These are phyloP conservation scores for Semicossyphus pulcher DNA, from an alignment of 2,113 vertebrate genomes.

Conservation along the genomic window DNA sequence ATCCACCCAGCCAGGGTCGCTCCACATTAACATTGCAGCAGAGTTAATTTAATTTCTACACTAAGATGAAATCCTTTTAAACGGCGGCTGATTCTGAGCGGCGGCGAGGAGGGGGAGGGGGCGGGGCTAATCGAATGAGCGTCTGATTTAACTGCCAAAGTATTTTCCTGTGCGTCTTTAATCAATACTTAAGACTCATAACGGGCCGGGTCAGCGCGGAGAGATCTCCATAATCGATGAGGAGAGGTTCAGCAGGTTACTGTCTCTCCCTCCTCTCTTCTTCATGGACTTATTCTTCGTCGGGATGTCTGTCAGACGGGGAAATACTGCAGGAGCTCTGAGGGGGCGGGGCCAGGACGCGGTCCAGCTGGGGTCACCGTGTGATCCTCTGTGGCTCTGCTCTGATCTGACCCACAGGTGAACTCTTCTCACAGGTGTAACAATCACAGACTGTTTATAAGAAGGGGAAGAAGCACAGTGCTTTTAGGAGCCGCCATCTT, in stretches of 20 bases:
- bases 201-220: slow-evolving; percentile 59
- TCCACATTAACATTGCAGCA: slow-evolving; percentile 81
- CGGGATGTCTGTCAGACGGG: slow-evolving; percentile 47
- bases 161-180: slow-evolving; percentile 79
- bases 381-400: too few relatives aligned
- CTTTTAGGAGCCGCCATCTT: too few relatives aligned
- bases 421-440: too few relatives aligned
- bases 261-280: slow-evolving; percentile 54
- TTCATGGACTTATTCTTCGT: slow-evolving; percentile 76
- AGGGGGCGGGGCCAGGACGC: background rate
- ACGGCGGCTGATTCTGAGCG: slow-evolving; percentile 31
- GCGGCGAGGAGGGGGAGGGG: background rate
- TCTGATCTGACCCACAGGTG: background rate
- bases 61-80: slow-evolving; percentile 70
- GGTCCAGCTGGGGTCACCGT: slow-evolving; percentile 2
- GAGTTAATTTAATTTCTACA: slow-evolving; percentile 89
- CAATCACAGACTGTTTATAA: too few relatives aligned
- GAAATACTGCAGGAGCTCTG: slow-evolving; percentile 22
- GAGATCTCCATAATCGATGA: slow-evolving; percentile 79
- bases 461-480: too few relatives aligned
- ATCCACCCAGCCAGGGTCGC: slow-evolving; percentile 85
- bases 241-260: slow-evolving; percentile 74
- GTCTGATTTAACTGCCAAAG: slow-evolving; percentile 76
- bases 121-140: slow-evolving; percentile 72
- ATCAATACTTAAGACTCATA: slow-evolving; percentile 81